Conservation (phyloP, 2,797 vertebrate species). For the Gymnoscopelus microlampas region DNA sequence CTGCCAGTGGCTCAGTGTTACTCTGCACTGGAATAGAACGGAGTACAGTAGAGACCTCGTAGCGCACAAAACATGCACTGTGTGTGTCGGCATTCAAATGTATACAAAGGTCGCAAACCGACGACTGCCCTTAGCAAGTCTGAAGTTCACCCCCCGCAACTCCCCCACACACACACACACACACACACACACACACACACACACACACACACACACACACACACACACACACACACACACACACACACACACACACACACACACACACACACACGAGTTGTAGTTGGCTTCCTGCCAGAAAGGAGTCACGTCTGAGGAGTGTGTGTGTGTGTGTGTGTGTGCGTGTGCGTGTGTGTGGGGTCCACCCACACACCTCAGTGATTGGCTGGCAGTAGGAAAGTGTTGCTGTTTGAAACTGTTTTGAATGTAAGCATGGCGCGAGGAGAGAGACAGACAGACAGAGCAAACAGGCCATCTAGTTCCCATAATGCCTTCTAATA, state of each 20-base stretch:
- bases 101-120: too few relatives aligned
- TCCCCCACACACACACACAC: background rate
- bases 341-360: conserved; percentile 19
- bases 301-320: conserved; percentile 31
- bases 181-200: conserved; percentile 3
- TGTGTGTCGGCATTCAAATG: too few relatives aligned
- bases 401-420: background rate
- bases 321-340: conserved; percentile 20
- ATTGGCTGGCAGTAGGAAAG: background rate
- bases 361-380: too few relatives aligned
- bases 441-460: too few relatives aligned
- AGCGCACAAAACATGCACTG: background rate
- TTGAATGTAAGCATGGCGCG: background rate
- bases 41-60: background rate
- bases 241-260: background rate
- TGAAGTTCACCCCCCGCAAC: too few relatives aligned
- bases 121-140: too few relatives aligned
- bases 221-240: conserved; percentile 2
- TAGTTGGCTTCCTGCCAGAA: conserved; percentile 38
- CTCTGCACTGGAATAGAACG: too few relatives aligned
- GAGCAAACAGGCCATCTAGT: too few relatives aligned
- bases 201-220: background rate
- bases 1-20: too few relatives aligned
- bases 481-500: too few relatives aligned
- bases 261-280: conserved; percentile 15